Percentiles rank a stretch among this genome's conserved stretches.
Conservation (phyloP, 2,888 invertebrate genomes). For the Mactromeris polynyma region DNA sequence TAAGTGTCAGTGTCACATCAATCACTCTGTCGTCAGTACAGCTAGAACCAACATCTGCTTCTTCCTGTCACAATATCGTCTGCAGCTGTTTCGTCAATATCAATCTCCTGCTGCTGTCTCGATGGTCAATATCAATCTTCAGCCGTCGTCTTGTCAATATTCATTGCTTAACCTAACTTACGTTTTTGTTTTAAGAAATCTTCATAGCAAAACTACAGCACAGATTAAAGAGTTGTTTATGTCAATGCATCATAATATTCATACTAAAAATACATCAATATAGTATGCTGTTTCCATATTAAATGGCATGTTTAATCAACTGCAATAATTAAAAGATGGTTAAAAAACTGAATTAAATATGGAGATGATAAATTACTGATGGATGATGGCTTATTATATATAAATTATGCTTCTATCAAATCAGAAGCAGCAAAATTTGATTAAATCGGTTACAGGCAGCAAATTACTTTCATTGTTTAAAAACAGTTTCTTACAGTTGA, state of each 20-base stretch:
- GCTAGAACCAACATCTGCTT: neutral
- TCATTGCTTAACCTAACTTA: neutral
- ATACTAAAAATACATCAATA: no score
- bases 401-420: no score
- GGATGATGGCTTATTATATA: no score
- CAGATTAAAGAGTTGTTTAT: neutral
- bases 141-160: neutral
- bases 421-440: no score
- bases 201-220: neutral
- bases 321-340: no score
- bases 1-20: neutral
- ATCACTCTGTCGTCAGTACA: neutral
- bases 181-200: neutral
- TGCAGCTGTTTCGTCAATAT: neutral
- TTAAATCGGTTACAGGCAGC: no score
- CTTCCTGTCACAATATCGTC: neutral
- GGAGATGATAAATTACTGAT: no score
- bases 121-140: neutral
- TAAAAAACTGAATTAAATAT: no score
- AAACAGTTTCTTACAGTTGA: no score
- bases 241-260: conserved; percentile 3
- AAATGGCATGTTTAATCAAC: no score
- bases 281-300: no score
- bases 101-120: neutral
- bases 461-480: no score